A percentile compares a stretch with the other conserved stretches of the same genome.
These are phyloP conservation scores for Graptemys geographica DNA, from an alignment of 2,797 vertebrate genomes.

Conservation along the genomic window DNA sequence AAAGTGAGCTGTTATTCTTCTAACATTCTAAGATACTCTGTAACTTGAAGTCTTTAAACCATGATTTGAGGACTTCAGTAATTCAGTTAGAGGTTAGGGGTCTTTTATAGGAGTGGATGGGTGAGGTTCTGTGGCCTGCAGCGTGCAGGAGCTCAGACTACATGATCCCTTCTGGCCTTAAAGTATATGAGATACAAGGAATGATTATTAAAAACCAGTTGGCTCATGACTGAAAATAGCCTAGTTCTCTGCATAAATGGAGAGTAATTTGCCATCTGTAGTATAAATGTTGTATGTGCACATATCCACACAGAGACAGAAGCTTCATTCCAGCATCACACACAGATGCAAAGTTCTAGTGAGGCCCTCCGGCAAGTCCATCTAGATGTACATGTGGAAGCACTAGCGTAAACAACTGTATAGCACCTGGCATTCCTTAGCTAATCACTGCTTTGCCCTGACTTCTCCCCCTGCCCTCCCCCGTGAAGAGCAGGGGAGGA, in stretches of 20 bases:
- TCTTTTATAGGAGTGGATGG: no score
- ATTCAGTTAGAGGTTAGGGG: no score
- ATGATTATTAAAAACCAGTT: conserved; percentile 49
- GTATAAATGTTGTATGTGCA: conserved; percentile 47
- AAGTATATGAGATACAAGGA: conserved; percentile 27
- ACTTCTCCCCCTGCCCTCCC: background rate
- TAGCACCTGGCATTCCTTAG: fast-evolving
- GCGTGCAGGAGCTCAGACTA: no score
- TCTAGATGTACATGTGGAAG: background rate
- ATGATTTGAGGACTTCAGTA: no score
- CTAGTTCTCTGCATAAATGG: conserved; percentile 69
- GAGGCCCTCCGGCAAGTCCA: fast-evolving
- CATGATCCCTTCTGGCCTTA: no score
- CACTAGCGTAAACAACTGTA: background rate
- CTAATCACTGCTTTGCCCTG: fast-evolving
- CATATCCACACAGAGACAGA: background rate
- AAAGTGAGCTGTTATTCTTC: conserved; percentile 47
- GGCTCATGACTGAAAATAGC: conserved; percentile 69
- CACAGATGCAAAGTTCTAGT: background rate
- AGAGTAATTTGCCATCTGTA: conserved; percentile 48
- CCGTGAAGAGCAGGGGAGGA: background rate
- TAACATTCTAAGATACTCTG: background rate
- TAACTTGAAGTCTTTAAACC: no score
- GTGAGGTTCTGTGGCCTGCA: no score
- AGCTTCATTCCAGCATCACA: background rate